Evolutionary conservation across 2,888 invertebrate species (phyloP), one percentile per base, ranked within the genome.

Genomic region (Chrysolina americana): DNA sequence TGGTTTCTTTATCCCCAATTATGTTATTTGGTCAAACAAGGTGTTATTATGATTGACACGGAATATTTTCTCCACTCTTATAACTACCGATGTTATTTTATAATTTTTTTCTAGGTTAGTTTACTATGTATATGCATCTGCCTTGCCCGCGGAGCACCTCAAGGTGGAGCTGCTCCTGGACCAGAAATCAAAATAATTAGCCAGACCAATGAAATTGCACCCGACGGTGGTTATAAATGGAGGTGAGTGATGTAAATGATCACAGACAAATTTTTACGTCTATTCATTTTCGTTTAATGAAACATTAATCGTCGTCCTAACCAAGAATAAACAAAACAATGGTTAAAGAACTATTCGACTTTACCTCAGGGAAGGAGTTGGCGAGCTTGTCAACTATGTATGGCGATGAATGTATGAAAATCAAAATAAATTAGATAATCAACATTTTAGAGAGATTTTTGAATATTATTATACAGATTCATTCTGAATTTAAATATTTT

Each of bases 141-240:
- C 56, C n/a, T 68, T 74, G 83, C 86, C 56, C 88, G 87, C 65
- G 89, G 89, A n/a, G 86, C 86, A 48, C 93, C 93, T 23, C 93
- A 92, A 84, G 89, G 90, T 76, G 83, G 87, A 41, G 91, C 91
- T 41, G 91, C 91, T 82, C 91, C 91, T 65, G 89, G 91, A 66
- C 71, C 72, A 65, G 75, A 74, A 70, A 89, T 91, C 81, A 91
- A 92, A 74, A 94, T 94, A 76, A 86, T 94, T 76, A 92, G 92
- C 81, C 93, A 94, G 86, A 92, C 92, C 75, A 93, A 93, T 76
- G 93, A 93, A 82, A 91, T 93, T 80, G 92, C 92, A 82, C 92
- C 93, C 1, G 94, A 94, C 86, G 94, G 94, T 75, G 91, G 93
- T 50, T 94, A 94, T 82, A 91, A 91, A 86, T 94, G 92, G 89